phyloP scores from a whole-genome alignment of 2,797 vertebrate species.

The Chiloscyllium punctatum region DNA sequence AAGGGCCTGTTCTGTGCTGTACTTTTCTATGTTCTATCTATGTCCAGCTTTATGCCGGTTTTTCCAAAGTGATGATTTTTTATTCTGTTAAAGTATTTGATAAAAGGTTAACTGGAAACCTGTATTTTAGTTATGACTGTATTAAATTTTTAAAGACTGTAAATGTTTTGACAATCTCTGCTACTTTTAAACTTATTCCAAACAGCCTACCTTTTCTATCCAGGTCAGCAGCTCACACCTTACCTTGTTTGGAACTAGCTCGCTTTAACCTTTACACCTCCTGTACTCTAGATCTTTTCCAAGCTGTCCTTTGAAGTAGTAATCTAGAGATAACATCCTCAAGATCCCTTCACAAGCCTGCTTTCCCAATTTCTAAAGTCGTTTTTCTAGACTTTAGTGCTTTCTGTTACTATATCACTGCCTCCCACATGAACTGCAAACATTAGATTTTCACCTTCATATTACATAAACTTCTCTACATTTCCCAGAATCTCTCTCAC shows the following conservation, averaged over 20 bases:
- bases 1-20: too few relatives aligned
- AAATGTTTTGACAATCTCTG: too few relatives aligned
- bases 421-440: not conserved
- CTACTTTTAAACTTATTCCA: not conserved
- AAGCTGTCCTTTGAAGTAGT: not conserved
- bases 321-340: not conserved
- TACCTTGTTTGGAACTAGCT: not conserved
- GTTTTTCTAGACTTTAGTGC: not conserved
- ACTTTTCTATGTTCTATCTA: too few relatives aligned
- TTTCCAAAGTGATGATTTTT: too few relatives aligned
- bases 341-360: not conserved
- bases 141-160: too few relatives aligned
- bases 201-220: not conserved
- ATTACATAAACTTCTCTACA: not conserved
- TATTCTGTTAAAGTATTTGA: too few relatives aligned
- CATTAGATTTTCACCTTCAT: not conserved
- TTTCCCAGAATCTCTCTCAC: not conserved
- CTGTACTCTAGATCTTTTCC: not conserved
- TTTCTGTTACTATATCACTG: not conserved
- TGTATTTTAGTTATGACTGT: too few relatives aligned
- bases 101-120: too few relatives aligned
- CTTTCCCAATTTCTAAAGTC: not conserved
- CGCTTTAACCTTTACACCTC: not conserved
- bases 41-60: too few relatives aligned
- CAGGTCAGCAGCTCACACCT: not conserved